Evolutionary conservation across 1,140 invertebrate species (phyloP).

Genomic region (Vanessa tameamea): DNA sequence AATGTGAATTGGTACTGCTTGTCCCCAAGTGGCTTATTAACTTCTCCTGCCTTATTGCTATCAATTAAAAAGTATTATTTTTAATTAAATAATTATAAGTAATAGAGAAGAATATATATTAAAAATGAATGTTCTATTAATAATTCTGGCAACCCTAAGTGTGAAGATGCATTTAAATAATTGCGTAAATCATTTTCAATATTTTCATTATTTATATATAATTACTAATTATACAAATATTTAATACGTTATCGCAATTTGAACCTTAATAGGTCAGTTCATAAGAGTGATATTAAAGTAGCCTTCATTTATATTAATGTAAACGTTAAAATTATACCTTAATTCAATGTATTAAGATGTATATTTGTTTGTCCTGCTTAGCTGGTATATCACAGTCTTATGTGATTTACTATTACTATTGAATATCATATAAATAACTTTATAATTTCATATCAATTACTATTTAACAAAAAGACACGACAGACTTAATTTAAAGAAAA

Average conservation of each 20-base stretch:
- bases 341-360: background rate
- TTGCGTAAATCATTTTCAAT: background rate
- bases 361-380: slow-evolving; percentile 6
- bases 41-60: too few species aligned
- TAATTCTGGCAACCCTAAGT: background rate
- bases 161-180: background rate
- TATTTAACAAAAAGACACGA: background rate
- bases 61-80: too few species aligned
- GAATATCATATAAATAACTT: background rate
- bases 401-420: background rate
- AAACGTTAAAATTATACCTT: background rate
- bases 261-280: slow-evolving; percentile 24
- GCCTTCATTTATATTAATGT: slow-evolving; percentile 18
- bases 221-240: slow-evolving; percentile 1
- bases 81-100: too few species aligned
- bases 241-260: background rate
- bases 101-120: background rate
- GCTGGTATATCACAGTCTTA: background rate
- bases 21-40: too few species aligned
- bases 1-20: too few species aligned
- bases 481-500: background rate
- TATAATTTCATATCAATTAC: background rate
- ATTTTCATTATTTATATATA: slow-evolving; percentile 3
- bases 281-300: slow-evolving; percentile 35
- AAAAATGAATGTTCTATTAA: background rate